These are phyloP conservation scores for Vanessa atalanta DNA, from an alignment of 1,140 invertebrate genomes.

Conservation along the genomic window DNA sequence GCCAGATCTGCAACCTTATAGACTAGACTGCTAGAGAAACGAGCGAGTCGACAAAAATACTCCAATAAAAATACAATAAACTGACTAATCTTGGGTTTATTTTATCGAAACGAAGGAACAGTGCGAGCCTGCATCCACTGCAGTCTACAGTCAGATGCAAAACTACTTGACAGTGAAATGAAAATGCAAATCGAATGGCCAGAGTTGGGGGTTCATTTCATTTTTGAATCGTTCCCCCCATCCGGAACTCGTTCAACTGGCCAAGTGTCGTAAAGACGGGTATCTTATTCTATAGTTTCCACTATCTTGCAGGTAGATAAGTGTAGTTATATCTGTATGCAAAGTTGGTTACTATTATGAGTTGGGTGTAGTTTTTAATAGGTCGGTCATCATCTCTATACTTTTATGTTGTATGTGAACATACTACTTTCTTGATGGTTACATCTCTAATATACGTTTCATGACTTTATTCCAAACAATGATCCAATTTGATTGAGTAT, in stretches of 20 bases:
- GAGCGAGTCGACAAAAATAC: too few relatives aligned
- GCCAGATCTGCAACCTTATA: too few relatives aligned
- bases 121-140: neutral
- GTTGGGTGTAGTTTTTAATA: neutral
- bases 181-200: conserved; percentile 37
- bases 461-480: too few relatives aligned
- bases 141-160: conserved; percentile 12
- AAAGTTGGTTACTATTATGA: neutral
- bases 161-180: conserved; percentile 32
- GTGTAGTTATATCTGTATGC: neutral
- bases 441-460: too few relatives aligned
- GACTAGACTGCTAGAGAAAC: too few relatives aligned
- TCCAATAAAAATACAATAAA: too few relatives aligned
- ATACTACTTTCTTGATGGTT: too few relatives aligned
- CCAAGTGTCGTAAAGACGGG: conserved; percentile 28
- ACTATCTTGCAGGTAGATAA: neutral
- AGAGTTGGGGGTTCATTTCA: conserved; percentile 30
- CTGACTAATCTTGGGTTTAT: neutral
- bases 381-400: neutral
- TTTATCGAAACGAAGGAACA: neutral
- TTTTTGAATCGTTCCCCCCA: conserved; percentile 31
- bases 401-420: too few relatives aligned
- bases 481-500: too few relatives aligned
- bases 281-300: conserved; percentile 13
- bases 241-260: conserved; percentile 18